Conservation (phyloP, 2,888 invertebrate genomes). For the Drosophila phalerata region DNA sequence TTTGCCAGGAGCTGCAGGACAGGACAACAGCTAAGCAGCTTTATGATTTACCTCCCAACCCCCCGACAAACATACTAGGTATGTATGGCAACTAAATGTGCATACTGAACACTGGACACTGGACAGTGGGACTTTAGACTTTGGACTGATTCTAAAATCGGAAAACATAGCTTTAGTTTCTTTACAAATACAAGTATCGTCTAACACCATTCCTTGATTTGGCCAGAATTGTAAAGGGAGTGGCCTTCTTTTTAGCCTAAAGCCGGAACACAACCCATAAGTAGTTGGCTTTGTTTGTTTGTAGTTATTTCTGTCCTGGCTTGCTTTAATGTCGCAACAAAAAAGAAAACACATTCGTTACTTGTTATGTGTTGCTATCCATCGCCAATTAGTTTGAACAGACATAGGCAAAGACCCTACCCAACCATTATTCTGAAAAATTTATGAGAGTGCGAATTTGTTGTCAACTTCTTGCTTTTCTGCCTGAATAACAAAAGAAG, state of each 20-base stretch:
- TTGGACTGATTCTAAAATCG: background rate
- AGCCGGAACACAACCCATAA: conserved; percentile 9
- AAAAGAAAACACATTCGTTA: conserved; percentile 2
- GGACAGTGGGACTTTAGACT: background rate
- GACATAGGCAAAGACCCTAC: background rate
- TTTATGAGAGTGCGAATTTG: conserved; percentile 30
- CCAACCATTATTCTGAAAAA: conserved; percentile 33
- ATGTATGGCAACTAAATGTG: conserved; percentile 13
- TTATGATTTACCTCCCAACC: conserved; percentile 55
- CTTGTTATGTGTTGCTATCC: conserved; percentile 17
- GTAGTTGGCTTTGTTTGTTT: conserved; percentile 19
- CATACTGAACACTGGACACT: conserved; percentile 3
- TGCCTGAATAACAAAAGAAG: conserved; percentile 10
- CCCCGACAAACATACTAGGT: conserved; percentile 1
- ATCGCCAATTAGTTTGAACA: conserved; percentile 34
- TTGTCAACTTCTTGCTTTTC: conserved; percentile 12
- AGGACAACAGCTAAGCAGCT: conserved; percentile 63
- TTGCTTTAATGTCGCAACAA: conserved; percentile 27
- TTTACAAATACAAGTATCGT: background rate
- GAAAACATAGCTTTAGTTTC: conserved; percentile 1
- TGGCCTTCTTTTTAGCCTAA: background rate
- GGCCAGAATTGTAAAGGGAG: background rate
- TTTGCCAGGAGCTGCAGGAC: conserved; percentile 57
- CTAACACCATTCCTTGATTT: background rate
- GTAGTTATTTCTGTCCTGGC: conserved; percentile 19